Evolutionary conservation across 2,888 invertebrate species (phyloP).

Genomic region (Drosophila neotestacea): DNA sequence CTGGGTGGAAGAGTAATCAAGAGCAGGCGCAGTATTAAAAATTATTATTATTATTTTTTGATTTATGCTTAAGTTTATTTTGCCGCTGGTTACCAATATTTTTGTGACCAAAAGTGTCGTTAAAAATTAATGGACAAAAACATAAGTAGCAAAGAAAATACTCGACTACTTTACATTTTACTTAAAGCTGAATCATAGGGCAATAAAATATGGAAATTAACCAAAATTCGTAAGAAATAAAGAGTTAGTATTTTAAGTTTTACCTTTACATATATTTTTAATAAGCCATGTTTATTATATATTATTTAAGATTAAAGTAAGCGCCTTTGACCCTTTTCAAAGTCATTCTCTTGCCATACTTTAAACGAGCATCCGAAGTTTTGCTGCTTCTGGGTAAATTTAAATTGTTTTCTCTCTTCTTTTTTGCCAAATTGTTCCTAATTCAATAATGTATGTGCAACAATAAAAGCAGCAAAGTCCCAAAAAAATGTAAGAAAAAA

Average conservation of each 20-base stretch:
- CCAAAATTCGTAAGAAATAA: not conserved
- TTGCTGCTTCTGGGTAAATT: constrained; percentile 8
- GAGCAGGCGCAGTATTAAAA: constrained; percentile 34
- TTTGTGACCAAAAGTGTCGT: constrained; percentile 31
- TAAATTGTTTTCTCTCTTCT: constrained; percentile 13
- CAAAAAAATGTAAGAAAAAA: constrained; percentile 34
- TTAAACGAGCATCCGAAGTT: not conserved
- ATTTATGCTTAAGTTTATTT: constrained; percentile 49
- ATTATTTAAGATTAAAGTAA: constrained; percentile 14
- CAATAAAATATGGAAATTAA: not conserved
- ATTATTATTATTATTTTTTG: constrained; percentile 50
- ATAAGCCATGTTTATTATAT: constrained; percentile 1
- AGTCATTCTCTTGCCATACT: not conserved
- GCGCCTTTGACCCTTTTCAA: not conserved
- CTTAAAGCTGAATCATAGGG: not conserved
- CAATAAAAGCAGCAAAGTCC: constrained; percentile 13
- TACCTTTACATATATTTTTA: not conserved
- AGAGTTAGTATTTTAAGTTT: not conserved
- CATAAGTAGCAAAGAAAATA: not conserved
- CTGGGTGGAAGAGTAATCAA: constrained; percentile 38
- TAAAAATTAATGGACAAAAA: constrained; percentile 38
- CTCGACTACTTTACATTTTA: not conserved
- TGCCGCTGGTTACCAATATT: constrained; percentile 22
- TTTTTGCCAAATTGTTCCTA: constrained; percentile 43
- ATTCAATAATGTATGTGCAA: constrained; percentile 63